phyloP scores from a whole-genome alignment of 2,113 vertebrate genomes.

The Psittacara wagleri region DNA sequence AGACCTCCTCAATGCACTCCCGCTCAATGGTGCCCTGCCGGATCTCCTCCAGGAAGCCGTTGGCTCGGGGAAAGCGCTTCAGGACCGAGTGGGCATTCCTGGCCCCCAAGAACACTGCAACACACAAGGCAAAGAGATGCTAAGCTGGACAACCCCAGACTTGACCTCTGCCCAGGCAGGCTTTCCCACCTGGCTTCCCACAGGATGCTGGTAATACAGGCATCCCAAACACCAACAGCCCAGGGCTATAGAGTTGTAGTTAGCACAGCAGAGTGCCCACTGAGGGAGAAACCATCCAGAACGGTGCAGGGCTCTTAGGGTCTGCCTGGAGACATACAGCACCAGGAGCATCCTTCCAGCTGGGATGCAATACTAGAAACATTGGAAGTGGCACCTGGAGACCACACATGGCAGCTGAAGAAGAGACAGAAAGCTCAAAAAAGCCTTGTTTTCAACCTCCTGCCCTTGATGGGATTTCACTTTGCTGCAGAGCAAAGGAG shows the following conservation, averaged over 20 bases:
- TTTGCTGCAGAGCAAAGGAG: background rate
- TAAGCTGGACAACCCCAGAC: background rate
- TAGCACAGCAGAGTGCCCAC: background rate
- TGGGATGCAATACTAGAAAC: background rate
- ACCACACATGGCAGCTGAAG: background rate
- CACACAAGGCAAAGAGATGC: conserved; percentile 1
- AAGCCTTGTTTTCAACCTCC: background rate
- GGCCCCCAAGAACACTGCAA: conserved; percentile 82
- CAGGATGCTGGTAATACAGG: background rate
- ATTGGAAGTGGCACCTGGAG: background rate
- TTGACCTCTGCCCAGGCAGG: background rate
- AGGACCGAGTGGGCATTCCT: conserved; percentile 82
- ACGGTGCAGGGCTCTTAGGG: background rate
- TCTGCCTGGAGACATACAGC: background rate
- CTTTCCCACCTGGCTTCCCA: background rate
- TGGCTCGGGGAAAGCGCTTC: conserved; percentile 84
- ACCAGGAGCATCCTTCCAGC: background rate
- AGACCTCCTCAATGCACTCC: conserved; percentile 86
- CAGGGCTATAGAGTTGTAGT: background rate
- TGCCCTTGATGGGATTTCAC: background rate
- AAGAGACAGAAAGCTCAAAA: background rate
- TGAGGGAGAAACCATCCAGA: background rate
- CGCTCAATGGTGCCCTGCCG: conserved; percentile 85
- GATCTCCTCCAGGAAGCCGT: conserved; percentile 86
- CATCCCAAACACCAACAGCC: background rate